phyloP scores from a whole-genome alignment of 1,140 invertebrate species.

The Hermetia illucens region DNA sequence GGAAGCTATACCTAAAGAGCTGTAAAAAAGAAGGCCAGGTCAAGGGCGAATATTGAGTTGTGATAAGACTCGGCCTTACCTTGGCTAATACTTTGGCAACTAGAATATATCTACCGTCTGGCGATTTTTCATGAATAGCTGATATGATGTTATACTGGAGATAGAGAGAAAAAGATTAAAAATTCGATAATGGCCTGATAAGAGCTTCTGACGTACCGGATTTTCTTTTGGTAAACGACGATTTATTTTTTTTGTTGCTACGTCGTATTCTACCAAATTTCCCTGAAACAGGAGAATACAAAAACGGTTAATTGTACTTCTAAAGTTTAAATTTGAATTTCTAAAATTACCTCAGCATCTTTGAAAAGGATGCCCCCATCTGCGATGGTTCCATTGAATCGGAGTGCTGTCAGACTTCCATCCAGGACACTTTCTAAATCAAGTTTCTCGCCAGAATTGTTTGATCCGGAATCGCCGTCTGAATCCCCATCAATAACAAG shows the following conservation, averaged over 20 bases:
- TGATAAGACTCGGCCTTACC: conserved; percentile 8
- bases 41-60: conserved; percentile 12
- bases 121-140: conserved; percentile 22
- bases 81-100: conserved; percentile 24
- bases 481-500: conserved; percentile 13
- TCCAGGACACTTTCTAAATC: conserved; percentile 33
- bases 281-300: conserved; percentile 1
- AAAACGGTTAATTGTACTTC: neutral
- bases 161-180: neutral
- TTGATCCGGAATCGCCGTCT: conserved; percentile 3
- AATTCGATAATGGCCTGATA: neutral
- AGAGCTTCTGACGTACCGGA: conserved; percentile 7
- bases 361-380: conserved; percentile 25
- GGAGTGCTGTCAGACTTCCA: conserved; percentile 30
- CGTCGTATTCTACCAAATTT: conserved; percentile 1
- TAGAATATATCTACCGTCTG: conserved; percentile 19
- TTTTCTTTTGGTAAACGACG: conserved; percentile 7
- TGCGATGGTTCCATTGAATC: conserved; percentile 38
- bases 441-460: conserved; percentile 13
- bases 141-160: conserved; percentile 13
- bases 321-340: neutral
- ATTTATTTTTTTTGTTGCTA: neutral
- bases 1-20: conserved; percentile 47
- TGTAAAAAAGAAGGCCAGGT: conserved; percentile 20
- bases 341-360: conserved; percentile 16